phyloP scores from a whole-genome alignment of 2,113 vertebrate genomes.

The Panthera uncia region DNA sequence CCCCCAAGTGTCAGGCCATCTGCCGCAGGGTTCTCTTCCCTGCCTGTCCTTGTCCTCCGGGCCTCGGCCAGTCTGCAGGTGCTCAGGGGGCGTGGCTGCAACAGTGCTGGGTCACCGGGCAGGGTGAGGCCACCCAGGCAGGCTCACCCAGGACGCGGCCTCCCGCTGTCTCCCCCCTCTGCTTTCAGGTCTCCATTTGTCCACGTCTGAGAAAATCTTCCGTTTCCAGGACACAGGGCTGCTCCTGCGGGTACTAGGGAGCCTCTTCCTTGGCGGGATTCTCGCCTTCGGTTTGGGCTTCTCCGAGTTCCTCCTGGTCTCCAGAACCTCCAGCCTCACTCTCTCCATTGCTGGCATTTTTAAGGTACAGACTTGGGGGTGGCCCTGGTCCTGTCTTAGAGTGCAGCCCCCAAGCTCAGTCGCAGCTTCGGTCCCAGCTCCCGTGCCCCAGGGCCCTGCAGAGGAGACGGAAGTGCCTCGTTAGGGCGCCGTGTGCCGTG shows the following conservation, averaged over 20 bases:
- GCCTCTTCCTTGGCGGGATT: conserved; percentile 89
- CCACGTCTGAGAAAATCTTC: conserved; percentile 92
- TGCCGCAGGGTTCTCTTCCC: fast-evolving
- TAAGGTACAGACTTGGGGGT: conserved; percentile 87
- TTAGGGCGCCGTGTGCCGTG: background rate
- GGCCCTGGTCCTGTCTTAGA: background rate
- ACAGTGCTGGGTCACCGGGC: fast-evolving
- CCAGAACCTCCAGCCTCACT: conserved; percentile 95
- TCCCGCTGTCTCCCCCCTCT: background rate
- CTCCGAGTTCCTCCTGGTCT: conserved; percentile 97
- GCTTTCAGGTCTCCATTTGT: conserved; percentile 90
- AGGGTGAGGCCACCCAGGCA: background rate
- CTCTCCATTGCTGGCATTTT: conserved; percentile 97
- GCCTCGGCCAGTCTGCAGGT: background rate
- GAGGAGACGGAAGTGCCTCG: background rate
- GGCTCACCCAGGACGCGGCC: background rate
- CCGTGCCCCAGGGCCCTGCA: background rate
- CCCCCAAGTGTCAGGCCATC: background rate
- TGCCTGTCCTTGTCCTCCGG: background rate
- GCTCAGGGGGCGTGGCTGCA: fast-evolving
- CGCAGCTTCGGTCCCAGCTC: background rate
- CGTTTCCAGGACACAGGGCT: conserved; percentile 87
- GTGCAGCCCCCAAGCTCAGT: background rate
- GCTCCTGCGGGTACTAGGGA: conserved; percentile 86
- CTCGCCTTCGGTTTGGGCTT: conserved; percentile 96